Conservation (phyloP, 2,113 vertebrate genomes). For the Phrynocephalus versicolor region DNA sequence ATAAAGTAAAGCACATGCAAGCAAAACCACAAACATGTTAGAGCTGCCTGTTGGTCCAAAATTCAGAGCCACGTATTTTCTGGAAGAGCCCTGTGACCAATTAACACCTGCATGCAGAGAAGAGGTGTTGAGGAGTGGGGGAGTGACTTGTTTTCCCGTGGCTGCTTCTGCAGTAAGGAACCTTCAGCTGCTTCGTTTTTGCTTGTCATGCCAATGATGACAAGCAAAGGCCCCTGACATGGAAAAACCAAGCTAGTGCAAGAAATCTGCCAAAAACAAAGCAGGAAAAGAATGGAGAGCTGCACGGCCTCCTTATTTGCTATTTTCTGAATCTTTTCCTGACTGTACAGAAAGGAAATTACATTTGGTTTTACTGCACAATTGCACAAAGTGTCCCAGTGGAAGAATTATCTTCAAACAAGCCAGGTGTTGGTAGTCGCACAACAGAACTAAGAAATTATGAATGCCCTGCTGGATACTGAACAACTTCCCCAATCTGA, state of each 20-base stretch:
- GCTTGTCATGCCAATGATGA: not conserved
- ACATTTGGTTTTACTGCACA: not conserved
- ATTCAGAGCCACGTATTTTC: not conserved
- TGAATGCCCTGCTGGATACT: not conserved
- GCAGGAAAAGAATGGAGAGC: conserved; percentile 1
- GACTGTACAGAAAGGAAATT: not conserved
- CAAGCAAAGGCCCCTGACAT: not conserved
- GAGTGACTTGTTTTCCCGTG: not conserved
- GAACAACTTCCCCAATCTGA: too few species aligned
- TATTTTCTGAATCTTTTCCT: not conserved
- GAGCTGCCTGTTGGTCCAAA: not conserved
- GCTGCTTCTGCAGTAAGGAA: not conserved
- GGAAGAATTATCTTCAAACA: not conserved
- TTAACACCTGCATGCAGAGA: not conserved
- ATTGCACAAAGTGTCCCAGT: accelerated
- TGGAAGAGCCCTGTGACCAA: not conserved
- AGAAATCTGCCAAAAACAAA: not conserved
- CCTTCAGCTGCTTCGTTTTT: not conserved
- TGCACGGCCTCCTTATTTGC: conserved; percentile 4
- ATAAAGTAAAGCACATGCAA: not conserved
- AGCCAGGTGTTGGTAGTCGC: not conserved
- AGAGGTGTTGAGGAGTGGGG: not conserved
- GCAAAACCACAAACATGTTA: not conserved
- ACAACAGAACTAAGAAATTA: not conserved
- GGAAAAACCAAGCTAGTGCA: not conserved